These are phyloP conservation scores for silkworm (Bombyx mori) DNA, from an alignment of 1,140 invertebrate species.

Conservation along the genomic window ASM3026992v2 NC_085135.1:10289001-10289500, in stretches of 20 bases:
- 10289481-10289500: conserved; percentile 9
- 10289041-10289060: conserved; percentile 3
- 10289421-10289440: not conserved
- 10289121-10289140: not conserved
- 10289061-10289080: not conserved
- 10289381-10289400: conserved; percentile 11
- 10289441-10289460: not conserved
- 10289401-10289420: conserved; percentile 6
- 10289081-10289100: not conserved
- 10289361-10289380: conserved; percentile 8
- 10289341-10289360: conserved; percentile 11
- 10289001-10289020: conserved; percentile 13
- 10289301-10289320: conserved; percentile 9
- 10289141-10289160: not conserved
- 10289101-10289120: not conserved
- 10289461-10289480: not conserved
- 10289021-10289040: conserved; percentile 10
- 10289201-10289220: conserved; percentile 43
- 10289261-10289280: conserved; percentile 7
- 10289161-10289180: not conserved
- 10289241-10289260: conserved; percentile 12
- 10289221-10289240: conserved; percentile 19
- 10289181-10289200: conserved; percentile 22
- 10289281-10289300: conserved; percentile 7
- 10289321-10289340: conserved; percentile 11